phyloP scores from a whole-genome alignment of 1,140 invertebrate genomes.

The Drosophila sturtevanti region DNA sequence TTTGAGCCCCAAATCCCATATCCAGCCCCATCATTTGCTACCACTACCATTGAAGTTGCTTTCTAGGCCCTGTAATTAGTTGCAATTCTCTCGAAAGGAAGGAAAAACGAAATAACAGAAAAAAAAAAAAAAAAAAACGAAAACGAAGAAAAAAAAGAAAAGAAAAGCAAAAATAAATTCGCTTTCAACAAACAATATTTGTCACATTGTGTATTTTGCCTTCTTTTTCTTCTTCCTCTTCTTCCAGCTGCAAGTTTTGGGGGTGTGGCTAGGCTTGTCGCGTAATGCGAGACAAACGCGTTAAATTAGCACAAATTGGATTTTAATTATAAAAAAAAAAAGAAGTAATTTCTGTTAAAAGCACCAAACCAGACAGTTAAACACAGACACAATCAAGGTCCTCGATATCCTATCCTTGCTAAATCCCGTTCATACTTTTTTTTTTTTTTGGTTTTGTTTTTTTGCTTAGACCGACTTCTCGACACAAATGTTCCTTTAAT shows the following conservation, averaged over 20 bases:
- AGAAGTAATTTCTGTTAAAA: conserved; percentile 39
- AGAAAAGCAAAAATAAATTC: conserved; percentile 21
- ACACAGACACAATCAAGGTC: conserved; percentile 8
- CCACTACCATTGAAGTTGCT: not conserved
- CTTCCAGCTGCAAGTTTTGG: not conserved
- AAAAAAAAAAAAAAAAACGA: no score
- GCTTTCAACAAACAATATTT: conserved; percentile 42
- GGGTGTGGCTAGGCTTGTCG: conserved; percentile 7
- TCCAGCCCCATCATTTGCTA: no score
- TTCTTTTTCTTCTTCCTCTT: not conserved
- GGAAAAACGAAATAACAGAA: not conserved
- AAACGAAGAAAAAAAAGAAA: not conserved
- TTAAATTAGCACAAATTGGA: conserved; percentile 65
- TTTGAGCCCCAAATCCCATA: not conserved
- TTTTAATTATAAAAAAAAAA: conserved; percentile 61
- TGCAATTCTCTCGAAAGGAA: conserved; percentile 10
- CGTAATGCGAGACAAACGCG: conserved; percentile 55
- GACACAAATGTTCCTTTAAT: conserved; percentile 22
- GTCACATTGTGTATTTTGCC: conserved; percentile 9
- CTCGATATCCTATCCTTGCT: not conserved
- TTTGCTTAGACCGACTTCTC: not conserved
- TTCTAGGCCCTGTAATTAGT: conserved; percentile 51
- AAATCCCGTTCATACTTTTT: not conserved
- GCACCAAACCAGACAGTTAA: conserved; percentile 3
- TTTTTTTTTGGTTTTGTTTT: not conserved